phyloP scores from a whole-genome alignment of 2,888 invertebrate species.

The Cheilosia scutellata region DNA sequence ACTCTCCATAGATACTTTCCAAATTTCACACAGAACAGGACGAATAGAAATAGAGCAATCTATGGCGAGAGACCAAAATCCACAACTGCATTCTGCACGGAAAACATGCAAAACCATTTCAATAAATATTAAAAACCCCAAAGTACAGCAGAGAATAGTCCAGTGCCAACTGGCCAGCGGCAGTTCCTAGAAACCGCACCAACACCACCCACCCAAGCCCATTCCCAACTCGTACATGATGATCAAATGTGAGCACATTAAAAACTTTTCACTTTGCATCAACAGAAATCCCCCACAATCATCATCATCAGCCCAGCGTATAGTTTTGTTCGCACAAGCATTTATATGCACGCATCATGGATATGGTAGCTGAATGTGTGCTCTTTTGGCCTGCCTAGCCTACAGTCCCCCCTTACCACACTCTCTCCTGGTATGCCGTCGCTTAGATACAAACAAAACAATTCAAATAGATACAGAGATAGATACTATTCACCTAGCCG shows the following conservation, averaged over 20 bases:
- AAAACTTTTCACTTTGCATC: conserved; percentile 71
- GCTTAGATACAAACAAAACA: conserved; percentile 59
- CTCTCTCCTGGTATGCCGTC: not conserved
- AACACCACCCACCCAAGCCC: conserved; percentile 5
- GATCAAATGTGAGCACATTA: conserved; percentile 71
- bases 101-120: conserved; percentile 53
- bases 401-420: not conserved
- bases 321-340: conserved; percentile 32
- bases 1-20: not conserved
- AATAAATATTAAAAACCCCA: conserved; percentile 52
- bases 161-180: conserved; percentile 18
- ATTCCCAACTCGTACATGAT: conserved; percentile 40
- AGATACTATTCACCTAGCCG: conserved; percentile 59
- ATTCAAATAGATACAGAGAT: conserved; percentile 58
- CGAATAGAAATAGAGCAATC: not conserved
- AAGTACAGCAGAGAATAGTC: conserved; percentile 28
- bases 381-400: conserved; percentile 39
- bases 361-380: conserved; percentile 46
- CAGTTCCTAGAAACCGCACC: not conserved
- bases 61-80: not conserved
- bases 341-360: conserved; percentile 31
- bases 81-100: conserved; percentile 28
- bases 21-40: not conserved
- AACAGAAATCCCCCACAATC: conserved; percentile 61
- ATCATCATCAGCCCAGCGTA: conserved; percentile 36